Evolutionary conservation across 2,797 vertebrate genomes (phyloP).

Genomic region (Coracias cyanogaster): DNA sequence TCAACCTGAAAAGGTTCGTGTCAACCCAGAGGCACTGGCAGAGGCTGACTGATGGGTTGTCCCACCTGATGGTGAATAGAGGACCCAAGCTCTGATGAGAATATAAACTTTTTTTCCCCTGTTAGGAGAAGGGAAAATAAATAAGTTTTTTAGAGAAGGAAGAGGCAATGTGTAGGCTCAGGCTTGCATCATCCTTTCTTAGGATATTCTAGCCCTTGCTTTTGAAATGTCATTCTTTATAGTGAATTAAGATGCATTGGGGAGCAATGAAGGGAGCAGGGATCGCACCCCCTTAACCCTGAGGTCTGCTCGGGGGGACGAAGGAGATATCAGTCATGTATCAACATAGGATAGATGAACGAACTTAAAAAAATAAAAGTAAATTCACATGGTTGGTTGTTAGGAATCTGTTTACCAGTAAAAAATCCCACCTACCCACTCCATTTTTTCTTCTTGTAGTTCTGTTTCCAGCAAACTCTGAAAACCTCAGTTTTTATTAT

Average conservation of each 20-base stretch:
- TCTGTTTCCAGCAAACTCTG: conserved; percentile 17
- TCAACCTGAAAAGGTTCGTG: not conserved
- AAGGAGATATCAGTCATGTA: fast-evolving
- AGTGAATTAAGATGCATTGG: not conserved
- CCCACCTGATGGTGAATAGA: not conserved
- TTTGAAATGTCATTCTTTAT: not conserved
- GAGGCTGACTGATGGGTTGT: not conserved
- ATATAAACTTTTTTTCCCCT: not conserved
- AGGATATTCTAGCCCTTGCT: not conserved
- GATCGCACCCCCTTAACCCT: not conserved
- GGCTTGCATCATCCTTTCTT: not conserved
- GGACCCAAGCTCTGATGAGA: fast-evolving
- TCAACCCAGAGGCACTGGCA: not conserved
- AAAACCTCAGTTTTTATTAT: conserved; percentile 21
- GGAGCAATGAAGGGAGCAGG: not conserved
- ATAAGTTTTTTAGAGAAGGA: not conserved
- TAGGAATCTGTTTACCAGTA: not conserved
- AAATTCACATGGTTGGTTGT: not conserved
- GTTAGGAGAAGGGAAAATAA: not conserved
- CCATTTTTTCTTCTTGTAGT: not conserved
- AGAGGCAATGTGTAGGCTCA: not conserved
- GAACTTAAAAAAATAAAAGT: not conserved
- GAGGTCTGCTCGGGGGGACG: not conserved
- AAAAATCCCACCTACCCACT: not conserved
- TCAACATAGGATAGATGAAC: not conserved